A percentile compares a stretch with the other conserved stretches of the same genome.
Conservation (phyloP, 53 echinoderm and acorn worm species). For the Hippasteria phrygiana region DNA sequence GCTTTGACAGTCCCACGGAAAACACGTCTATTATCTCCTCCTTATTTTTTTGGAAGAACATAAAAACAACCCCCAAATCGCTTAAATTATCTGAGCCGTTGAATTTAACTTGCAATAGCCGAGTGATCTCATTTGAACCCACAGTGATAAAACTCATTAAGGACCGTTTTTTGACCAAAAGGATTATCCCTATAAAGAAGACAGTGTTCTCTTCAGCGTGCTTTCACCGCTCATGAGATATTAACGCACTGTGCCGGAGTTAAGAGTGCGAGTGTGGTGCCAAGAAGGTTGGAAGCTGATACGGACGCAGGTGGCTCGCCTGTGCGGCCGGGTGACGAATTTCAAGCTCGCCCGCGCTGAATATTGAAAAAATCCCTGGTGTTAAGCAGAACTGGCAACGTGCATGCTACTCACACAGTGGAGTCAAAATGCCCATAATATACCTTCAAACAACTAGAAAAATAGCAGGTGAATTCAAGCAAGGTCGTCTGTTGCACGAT, state of each 20-base stretch:
- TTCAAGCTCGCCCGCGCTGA: conserved; percentile 46
- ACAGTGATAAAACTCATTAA: too few relatives aligned
- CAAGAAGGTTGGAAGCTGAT: conserved; percentile 24
- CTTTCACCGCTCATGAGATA: conserved; percentile 18
- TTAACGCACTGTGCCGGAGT: conserved; percentile 15
- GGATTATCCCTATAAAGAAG: too few relatives aligned
- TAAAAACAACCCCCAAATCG: too few relatives aligned
- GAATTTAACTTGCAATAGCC: too few relatives aligned
- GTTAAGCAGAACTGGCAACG: neutral
- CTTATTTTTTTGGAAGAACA: too few relatives aligned
- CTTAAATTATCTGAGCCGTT: too few relatives aligned
- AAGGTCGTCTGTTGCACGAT: too few relatives aligned
- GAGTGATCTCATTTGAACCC: too few relatives aligned
- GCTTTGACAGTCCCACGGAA: too few relatives aligned
- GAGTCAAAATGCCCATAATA: neutral
- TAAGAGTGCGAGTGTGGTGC: conserved; percentile 2
- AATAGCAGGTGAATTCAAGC: neutral
- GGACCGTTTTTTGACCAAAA: too few relatives aligned
- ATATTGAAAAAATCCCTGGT: conserved; percentile 27
- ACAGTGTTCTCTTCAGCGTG: too few relatives aligned
- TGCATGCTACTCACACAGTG: neutral
- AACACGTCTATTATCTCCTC: too few relatives aligned
- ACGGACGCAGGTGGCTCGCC: conserved; percentile 41
- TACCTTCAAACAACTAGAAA: neutral
- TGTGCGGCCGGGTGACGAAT: conserved; percentile 50